Evolutionary conservation across 2,888 invertebrate species (phyloP), one percentile per base, ranked within the genome.

Genomic region (Acrobasis suavella): DNA sequence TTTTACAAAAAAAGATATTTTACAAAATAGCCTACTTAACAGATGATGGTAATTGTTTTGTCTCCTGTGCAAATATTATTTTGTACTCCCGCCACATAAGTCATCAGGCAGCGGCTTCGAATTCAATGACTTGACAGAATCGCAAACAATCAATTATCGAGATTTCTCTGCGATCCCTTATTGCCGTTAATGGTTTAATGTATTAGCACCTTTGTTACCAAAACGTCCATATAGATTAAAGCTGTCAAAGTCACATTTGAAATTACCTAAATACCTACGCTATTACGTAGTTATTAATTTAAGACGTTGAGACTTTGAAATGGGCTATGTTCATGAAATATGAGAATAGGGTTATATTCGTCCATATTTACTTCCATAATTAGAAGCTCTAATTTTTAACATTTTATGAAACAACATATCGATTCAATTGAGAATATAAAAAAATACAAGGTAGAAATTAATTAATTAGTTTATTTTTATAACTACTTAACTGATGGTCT

Each of bases 131-230:
- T 75, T 66, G 68, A 71, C 74, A 71, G 67, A 69, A 69, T 67
- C 62, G 58, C 70, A 67, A 70, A 70, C 69, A 71, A 74, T 75
- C 73, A 74, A 72, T 74, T 71, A 73, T 69, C 71, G 67, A 70
- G 68, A 66, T 71, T 71, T 72, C 69, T 66, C 68, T 62, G 46
- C 64, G 67, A 58, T 59, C 71, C 70, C 69, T 73, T 70, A 72
- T 71, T 71, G 69, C 65, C 66, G 64, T 59, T 66, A 65, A 64
- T 68, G 64, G 65, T 62, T 66, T 65, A 66, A 70, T 72, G 72
- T 69, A 72, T 73, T 69, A 74, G 72, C 72, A 69, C 65, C 67
- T 69, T 69, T 68, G 60, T 65, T 60, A 54, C 62, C 63, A 49
- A 68, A 63, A 67, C 67, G 65, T 66, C 63, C 63, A 59, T n/a